These are phyloP conservation scores for Aptenodytes forsteri DNA, from an alignment of 2,113 vertebrate species.

Conservation along the genomic window DNA sequence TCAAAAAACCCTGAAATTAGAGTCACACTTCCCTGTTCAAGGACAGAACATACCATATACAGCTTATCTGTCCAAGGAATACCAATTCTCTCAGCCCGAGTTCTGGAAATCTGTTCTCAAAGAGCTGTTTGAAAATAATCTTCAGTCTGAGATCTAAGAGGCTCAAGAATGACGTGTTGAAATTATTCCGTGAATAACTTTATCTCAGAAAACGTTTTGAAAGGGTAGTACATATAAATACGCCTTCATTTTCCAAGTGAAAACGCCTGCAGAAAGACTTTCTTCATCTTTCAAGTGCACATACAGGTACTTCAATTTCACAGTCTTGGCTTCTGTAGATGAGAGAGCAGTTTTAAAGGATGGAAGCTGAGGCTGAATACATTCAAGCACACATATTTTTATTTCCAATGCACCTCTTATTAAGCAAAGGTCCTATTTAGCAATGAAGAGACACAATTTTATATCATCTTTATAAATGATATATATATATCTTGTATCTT, in stretches of 20 bases:
- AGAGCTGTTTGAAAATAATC: slow-evolving; percentile 26
- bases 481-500: neutral
- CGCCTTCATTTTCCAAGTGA: neutral
- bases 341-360: neutral
- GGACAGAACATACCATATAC: neutral
- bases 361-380: neutral
- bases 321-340: neutral
- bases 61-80: neutral
- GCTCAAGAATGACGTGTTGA: neutral
- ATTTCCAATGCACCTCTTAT: neutral
- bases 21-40: neutral
- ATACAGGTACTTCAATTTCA: slow-evolving; percentile 13
- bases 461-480: neutral
- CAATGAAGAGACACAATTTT: neutral
- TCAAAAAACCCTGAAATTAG: neutral
- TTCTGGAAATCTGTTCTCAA: slow-evolving; percentile 6
- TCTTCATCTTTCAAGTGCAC: neutral
- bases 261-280: neutral
- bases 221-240: neutral
- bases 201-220: slow-evolving; percentile 31
- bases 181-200: slow-evolving; percentile 20
- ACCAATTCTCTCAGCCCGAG: neutral
- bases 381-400: neutral
- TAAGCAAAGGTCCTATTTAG: neutral
- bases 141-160: slow-evolving; percentile 12